Percentiles rank a stretch among this genome's conserved stretches.
Evolutionary conservation across 2,113 vertebrate genomes (phyloP).

Genomic region (Anguilla japonica): DNA sequence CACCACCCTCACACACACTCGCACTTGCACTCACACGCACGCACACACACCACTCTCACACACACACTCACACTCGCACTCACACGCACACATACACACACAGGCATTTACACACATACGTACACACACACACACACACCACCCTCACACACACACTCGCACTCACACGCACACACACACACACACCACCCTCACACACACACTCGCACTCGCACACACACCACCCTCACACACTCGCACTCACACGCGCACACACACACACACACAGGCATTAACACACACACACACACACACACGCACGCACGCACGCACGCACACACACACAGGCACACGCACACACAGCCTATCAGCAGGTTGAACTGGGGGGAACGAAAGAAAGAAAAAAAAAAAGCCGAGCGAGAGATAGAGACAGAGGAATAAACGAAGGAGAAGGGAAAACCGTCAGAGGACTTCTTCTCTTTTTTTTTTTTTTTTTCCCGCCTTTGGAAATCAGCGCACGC

Average conservation of each 20-base stretch:
- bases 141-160: too few relatives aligned
- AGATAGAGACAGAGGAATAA: too few relatives aligned
- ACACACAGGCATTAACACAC: slow-evolving; percentile 34
- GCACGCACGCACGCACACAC: not conserved
- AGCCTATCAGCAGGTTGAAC: slow-evolving; percentile 56
- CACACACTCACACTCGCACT: too few relatives aligned
- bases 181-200: too few relatives aligned
- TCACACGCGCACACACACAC: not conserved
- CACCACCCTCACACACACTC: too few relatives aligned
- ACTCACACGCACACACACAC: too few relatives aligned
- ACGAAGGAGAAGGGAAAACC: not conserved
- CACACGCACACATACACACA: too few relatives aligned
- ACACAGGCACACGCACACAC: not conserved
- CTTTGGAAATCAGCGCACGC: slow-evolving; percentile 67
- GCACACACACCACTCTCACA: too few relatives aligned
- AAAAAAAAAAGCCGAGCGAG: not conserved
- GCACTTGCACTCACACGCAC: slow-evolving; percentile 54
- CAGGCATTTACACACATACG: too few relatives aligned
- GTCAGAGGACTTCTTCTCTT: slow-evolving; percentile 45
- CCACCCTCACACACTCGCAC: not conserved
- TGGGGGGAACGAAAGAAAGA: slow-evolving; percentile 18
- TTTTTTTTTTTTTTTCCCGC: too few relatives aligned
- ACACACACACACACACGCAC: not conserved
- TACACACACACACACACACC: too few relatives aligned
- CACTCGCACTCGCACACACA: too few relatives aligned